Evolutionary conservation across 2,888 invertebrate genomes (phyloP).

Genomic region (Nephrotoma appendiculata): DNA sequence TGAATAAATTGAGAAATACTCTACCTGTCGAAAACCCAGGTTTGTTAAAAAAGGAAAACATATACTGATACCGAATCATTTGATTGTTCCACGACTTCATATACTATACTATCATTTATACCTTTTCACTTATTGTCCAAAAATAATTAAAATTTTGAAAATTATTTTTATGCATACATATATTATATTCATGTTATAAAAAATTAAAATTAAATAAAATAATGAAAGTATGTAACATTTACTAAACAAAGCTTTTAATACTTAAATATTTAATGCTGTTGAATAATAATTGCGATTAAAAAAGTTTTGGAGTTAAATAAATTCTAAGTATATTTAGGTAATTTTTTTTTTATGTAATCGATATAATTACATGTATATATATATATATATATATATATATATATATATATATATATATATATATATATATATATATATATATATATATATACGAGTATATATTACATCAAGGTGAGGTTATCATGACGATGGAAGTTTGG

Average conservation of each 20-base stretch:
- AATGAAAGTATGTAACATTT: not conserved
- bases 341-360: not conserved
- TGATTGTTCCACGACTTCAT: conserved; percentile 27
- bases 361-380: not conserved
- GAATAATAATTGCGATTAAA: not conserved
- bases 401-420: not conserved
- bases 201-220: not conserved
- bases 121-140: not conserved
- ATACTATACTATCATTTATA: conserved; percentile 21
- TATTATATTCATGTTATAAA: not conserved
- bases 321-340: not conserved
- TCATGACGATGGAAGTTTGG: too few species aligned
- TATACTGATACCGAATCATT: not conserved
- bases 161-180: not conserved
- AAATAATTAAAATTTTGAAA: not conserved
- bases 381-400: not conserved
- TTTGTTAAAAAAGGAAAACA: not conserved
- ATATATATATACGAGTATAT: not conserved
- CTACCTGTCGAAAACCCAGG: not conserved
- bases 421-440: not conserved
- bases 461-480: too few species aligned
- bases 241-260: not conserved
- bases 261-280: not conserved
- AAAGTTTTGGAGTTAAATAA: not conserved
- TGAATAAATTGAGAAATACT: not conserved